Conservation (phyloP, 2,797 vertebrate species). For the Eupleurogrammus muticus region DNA sequence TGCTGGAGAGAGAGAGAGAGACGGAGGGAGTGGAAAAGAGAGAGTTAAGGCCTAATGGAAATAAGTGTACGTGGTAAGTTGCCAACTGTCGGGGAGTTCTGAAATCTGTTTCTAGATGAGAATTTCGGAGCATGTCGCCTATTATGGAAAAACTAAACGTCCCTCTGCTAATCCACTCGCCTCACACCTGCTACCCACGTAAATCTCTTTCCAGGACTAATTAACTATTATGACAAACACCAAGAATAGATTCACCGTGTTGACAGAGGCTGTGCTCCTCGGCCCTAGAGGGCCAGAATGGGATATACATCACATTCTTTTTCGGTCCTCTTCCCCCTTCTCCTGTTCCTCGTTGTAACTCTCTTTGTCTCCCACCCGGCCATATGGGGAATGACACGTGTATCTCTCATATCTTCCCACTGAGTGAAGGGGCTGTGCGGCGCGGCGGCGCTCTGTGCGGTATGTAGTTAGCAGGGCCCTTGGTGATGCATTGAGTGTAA, state of each 20-base stretch:
- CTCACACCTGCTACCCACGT: conserved; percentile 38
- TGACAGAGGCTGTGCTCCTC: conserved; percentile 58
- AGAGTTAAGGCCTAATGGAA: conserved; percentile 50
- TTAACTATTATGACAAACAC: conserved; percentile 72
- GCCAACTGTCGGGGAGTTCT: conserved; percentile 51
- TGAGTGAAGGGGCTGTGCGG: conserved; percentile 32
- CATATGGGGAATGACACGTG: conserved; percentile 67
- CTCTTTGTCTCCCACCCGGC: conserved; percentile 50
- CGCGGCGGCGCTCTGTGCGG: conserved; percentile 31
- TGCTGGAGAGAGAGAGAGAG: conserved; percentile 23
- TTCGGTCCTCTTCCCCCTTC: neutral
- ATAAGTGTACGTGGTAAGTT: conserved; percentile 49
- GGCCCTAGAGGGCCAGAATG: conserved; percentile 39
- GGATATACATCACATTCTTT: conserved; percentile 53
- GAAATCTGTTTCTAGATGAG: conserved; percentile 42
- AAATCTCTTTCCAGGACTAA: conserved; percentile 68
- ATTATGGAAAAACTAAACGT: conserved; percentile 48
- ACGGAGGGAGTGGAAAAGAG: neutral
- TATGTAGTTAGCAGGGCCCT: conserved; percentile 64
- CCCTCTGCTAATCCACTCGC: conserved; percentile 45
- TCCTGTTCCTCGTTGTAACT: conserved; percentile 39
- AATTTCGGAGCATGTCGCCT: conserved; percentile 25
- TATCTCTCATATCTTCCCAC: conserved; percentile 65
- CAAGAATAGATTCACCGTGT: conserved; percentile 57
- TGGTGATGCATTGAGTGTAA: conserved; percentile 74